Conservation (phyloP, 2,797 vertebrate genomes). For the Acanthornis magna region DNA sequence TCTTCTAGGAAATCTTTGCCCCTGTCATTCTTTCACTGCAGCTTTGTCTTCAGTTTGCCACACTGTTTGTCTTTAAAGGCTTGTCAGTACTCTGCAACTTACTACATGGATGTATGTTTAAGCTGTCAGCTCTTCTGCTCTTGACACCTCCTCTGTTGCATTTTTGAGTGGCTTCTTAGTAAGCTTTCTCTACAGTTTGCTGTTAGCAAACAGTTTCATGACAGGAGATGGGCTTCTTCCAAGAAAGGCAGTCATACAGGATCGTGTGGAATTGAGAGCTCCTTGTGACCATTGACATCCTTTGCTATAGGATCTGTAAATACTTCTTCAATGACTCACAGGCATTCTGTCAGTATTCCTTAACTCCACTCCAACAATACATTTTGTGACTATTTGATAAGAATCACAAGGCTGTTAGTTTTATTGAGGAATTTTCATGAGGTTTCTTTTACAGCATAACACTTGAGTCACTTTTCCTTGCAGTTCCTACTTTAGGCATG, state of each 20-base stretch:
- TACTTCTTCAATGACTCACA: neutral
- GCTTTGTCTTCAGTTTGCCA: neutral
- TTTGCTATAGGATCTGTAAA: neutral
- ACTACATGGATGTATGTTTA: neutral
- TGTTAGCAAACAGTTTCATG: neutral
- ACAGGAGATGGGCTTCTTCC: neutral
- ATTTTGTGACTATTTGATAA: neutral
- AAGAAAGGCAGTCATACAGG: too few species aligned
- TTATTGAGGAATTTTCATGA: neutral
- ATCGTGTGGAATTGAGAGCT: neutral
- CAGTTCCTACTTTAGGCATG: neutral
- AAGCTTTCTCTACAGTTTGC: neutral
- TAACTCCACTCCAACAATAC: neutral
- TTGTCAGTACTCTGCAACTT: neutral
- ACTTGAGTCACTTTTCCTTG: neutral
- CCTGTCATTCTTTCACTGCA: neutral
- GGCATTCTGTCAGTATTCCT: neutral
- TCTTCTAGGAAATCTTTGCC: neutral
- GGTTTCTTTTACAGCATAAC: neutral
- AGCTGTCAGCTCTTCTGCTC: neutral
- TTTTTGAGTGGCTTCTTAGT: neutral
- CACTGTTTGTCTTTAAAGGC: neutral
- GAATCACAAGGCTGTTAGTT: neutral
- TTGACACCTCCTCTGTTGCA: neutral
- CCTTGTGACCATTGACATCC: accelerated